phyloP scores from a whole-genome alignment of 2,888 invertebrate genomes.

The Clunio marinus region DNA sequence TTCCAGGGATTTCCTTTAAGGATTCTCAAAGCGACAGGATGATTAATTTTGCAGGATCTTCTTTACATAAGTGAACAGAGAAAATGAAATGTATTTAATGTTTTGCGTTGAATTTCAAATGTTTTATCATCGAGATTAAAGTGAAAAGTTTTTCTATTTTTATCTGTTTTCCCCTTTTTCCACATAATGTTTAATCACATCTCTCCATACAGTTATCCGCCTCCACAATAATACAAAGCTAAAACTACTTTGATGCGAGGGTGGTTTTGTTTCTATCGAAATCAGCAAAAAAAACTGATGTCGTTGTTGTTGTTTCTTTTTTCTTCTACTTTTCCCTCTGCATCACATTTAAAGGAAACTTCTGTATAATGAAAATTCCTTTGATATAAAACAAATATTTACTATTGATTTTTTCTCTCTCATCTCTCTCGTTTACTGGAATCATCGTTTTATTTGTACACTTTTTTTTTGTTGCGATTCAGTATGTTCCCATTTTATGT shows the following conservation, averaged over 20 bases:
- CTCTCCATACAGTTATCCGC: background rate
- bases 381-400: constrained; percentile 29
- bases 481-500: constrained; percentile 3
- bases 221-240: background rate
- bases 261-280: background rate
- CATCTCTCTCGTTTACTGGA: background rate
- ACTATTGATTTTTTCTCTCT: constrained; percentile 17
- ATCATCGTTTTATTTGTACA: background rate
- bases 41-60: constrained; percentile 21
- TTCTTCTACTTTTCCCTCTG: background rate
- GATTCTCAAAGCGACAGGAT: constrained; percentile 22
- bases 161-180: background rate
- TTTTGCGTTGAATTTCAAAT: constrained; percentile 15
- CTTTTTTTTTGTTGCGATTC: constrained; percentile 5
- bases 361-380: constrained; percentile 25
- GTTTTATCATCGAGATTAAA: constrained; percentile 21
- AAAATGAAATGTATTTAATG: constrained; percentile 24
- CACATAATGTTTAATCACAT: constrained; percentile 6
- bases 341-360: background rate
- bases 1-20: background rate
- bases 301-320: background rate
- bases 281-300: background rate
- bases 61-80: background rate
- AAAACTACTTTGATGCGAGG: background rate
- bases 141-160: background rate